Conservation (phyloP, 2,888 invertebrate species). For the Sicus ferrugineus region DNA sequence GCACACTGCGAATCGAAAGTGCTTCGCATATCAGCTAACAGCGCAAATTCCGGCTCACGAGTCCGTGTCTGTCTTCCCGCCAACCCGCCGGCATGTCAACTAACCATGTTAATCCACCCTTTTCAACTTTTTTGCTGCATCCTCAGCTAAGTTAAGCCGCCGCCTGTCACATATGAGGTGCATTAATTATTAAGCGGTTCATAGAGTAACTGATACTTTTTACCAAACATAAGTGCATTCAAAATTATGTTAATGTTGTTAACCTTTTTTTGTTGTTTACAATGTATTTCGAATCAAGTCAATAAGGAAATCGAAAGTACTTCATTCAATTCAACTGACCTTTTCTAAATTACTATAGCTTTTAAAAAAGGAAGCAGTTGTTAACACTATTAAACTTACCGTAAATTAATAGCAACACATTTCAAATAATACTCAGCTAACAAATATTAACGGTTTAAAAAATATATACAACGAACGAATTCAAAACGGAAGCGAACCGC, state of each 20-base stretch:
- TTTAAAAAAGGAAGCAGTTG: no score
- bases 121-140: background rate
- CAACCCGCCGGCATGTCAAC: background rate
- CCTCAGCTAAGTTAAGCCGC: slow-evolving; percentile 16
- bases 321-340: no score
- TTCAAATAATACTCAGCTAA: slow-evolving; percentile 4
- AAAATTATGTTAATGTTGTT: no score
- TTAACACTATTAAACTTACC: background rate
- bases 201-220: slow-evolving; percentile 24
- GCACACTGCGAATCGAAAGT: slow-evolving; percentile 1
- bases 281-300: background rate
- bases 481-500: slow-evolving; percentile 1
- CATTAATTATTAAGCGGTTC: slow-evolving; percentile 24
- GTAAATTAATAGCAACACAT: background rate
- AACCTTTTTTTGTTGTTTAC: background rate
- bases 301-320: background rate
- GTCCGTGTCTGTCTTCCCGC: background rate
- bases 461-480: background rate
- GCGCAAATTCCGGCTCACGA: background rate
- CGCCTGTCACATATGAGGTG: slow-evolving; percentile 12
- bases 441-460: background rate
- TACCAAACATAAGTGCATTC: background rate
- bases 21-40: background rate
- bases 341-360: no score
- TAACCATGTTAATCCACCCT: slow-evolving; percentile 31